Evolutionary conservation across 2,888 invertebrate species (phyloP).

Genomic region (Trypoxylon attenuatum): DNA sequence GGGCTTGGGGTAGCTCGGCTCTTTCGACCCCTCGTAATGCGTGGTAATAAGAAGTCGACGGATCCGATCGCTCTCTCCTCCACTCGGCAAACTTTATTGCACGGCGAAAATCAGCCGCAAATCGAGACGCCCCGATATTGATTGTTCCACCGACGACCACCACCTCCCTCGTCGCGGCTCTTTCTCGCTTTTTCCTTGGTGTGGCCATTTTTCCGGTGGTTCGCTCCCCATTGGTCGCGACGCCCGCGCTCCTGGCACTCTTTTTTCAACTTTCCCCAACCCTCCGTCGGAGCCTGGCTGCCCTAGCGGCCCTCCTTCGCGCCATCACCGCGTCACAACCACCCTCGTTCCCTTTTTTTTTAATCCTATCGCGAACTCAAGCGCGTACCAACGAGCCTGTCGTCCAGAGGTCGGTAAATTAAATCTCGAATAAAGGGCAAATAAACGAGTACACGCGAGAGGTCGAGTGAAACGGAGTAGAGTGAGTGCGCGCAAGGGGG

Average conservation of each 20-base stretch:
- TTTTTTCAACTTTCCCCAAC: conserved; percentile 56
- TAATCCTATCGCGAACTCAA: conserved; percentile 64
- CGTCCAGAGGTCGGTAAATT: conserved; percentile 70
- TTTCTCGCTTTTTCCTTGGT: conserved; percentile 37
- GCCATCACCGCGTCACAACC: conserved; percentile 11
- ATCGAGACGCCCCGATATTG: conserved; percentile 37
- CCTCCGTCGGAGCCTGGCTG: conserved; percentile 19
- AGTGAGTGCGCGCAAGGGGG: background rate
- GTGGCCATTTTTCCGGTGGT: conserved; percentile 47
- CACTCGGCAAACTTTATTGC: background rate
- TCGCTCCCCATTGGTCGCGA: conserved; percentile 43
- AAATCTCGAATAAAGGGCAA: conserved; percentile 74
- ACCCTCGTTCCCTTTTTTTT: conserved; percentile 46
- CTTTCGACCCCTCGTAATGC: background rate
- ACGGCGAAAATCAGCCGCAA: conserved; percentile 22
- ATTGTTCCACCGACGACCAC: no score
- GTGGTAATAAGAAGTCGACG: background rate
- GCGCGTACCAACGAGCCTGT: conserved; percentile 57
- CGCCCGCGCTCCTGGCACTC: conserved; percentile 32
- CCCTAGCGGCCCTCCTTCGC: conserved; percentile 21
- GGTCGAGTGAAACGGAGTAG: conserved; percentile 21
- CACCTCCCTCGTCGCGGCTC: background rate
- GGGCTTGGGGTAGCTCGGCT: no score
- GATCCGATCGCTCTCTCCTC: background rate
- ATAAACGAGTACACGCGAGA: conserved; percentile 64